phyloP scores from a whole-genome alignment of 2,113 vertebrate species.

The Apeltes quadracus region DNA sequence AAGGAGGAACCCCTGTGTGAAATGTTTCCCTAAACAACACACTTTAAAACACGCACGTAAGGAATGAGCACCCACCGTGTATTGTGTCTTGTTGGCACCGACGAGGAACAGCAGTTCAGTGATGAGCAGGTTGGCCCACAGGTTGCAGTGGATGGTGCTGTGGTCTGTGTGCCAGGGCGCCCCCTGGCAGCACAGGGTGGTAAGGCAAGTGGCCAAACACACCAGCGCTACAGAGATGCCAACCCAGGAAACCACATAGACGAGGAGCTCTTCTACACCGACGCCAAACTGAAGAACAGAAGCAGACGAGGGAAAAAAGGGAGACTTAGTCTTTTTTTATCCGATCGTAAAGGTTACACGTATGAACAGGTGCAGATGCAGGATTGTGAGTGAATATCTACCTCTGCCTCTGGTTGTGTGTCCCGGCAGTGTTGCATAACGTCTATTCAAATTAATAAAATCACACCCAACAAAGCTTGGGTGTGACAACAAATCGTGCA shows the following conservation, averaged over 20 bases:
- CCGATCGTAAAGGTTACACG: not conserved
- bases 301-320: not conserved
- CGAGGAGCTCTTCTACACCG: conserved; percentile 86
- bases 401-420: conserved; percentile 19
- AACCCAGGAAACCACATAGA: conserved; percentile 92
- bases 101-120: conserved; percentile 91
- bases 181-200: conserved; percentile 93
- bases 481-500: conserved; percentile 27
- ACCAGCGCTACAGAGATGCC: conserved; percentile 93
- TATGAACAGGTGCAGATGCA: not conserved
- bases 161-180: conserved; percentile 90
- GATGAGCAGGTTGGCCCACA: conserved; percentile 85
- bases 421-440: conserved; percentile 29
- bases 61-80: conserved; percentile 79
- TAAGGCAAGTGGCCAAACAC: conserved; percentile 91
- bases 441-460: conserved; percentile 37
- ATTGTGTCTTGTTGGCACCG: conserved; percentile 91
- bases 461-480: conserved; percentile 33
- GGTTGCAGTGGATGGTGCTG: conserved; percentile 89
- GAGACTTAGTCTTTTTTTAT: not conserved
- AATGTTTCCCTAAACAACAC: not conserved
- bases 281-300: conserved; percentile 81
- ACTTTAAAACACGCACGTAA: not conserved
- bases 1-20: not conserved
- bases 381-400: not conserved